Conservation (phyloP, 2,797 vertebrate species). For the Hemitrygon akajei region DNA sequence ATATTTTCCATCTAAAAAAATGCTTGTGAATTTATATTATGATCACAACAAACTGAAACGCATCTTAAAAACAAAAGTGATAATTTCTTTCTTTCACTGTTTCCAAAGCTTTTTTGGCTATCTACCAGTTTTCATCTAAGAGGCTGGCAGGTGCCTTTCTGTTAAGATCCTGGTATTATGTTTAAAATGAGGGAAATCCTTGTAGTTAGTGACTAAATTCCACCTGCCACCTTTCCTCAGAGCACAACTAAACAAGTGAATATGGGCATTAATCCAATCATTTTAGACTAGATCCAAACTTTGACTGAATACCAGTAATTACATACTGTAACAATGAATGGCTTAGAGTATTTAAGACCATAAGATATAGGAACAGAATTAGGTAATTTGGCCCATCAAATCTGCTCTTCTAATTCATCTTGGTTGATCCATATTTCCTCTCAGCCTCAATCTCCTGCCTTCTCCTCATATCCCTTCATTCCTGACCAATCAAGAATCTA, state of each 20-base stretch:
- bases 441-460: too few relatives aligned
- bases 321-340: neutral
- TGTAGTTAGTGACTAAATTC: neutral
- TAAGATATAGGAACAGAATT: too few relatives aligned
- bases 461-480: too few relatives aligned
- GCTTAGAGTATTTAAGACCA: neutral
- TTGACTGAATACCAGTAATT: neutral
- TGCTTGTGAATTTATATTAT: neutral
- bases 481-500: too few relatives aligned
- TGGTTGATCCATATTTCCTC: too few relatives aligned
- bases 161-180: neutral
- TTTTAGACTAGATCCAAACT: neutral
- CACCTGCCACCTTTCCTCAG: fast-evolving
- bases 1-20: neutral
- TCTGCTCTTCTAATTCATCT: too few relatives aligned
- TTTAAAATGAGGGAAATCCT: neutral
- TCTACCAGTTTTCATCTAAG: neutral
- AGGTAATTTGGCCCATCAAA: too few relatives aligned
- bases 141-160: neutral
- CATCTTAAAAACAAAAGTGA: neutral
- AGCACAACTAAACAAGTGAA: neutral
- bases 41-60: neutral
- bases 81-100: neutral
- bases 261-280: neutral
- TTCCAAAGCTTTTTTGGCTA: too few relatives aligned